Percentiles rank a stretch among this genome's conserved stretches.
Evolutionary conservation across 53 echinoderm and acorn worm genomes (phyloP).

Genomic region (Holothuria leucospilota): DNA sequence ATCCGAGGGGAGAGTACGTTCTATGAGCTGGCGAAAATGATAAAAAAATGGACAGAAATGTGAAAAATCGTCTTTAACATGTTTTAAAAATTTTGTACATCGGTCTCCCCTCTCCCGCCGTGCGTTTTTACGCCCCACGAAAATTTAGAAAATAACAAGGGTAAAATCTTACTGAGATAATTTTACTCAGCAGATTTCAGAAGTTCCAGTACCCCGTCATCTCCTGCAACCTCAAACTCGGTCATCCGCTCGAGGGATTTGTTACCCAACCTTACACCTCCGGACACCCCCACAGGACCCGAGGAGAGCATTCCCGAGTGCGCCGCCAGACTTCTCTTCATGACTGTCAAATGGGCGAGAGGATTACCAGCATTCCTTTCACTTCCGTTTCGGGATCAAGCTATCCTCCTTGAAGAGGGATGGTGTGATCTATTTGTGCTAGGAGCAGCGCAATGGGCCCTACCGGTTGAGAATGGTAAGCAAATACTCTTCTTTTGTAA

Average conservation of each 20-base stretch:
- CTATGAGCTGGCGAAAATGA: too few species aligned
- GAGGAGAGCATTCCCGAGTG: conserved; percentile 85
- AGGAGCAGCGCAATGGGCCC: conserved; percentile 88
- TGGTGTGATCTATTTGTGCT: conserved; percentile 93
- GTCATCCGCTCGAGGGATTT: conserved; percentile 23
- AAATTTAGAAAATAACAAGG: too few species aligned
- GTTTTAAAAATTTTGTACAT: too few species aligned
- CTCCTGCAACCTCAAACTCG: not conserved
- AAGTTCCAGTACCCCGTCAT: not conserved
- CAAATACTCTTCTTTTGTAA: too few species aligned
- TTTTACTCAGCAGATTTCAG: not conserved
- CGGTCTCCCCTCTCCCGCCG: too few species aligned
- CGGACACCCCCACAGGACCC: conserved; percentile 22
- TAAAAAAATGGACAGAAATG: too few species aligned
- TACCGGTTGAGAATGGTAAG: conserved; percentile 79
- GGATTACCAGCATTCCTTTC: conserved; percentile 91
- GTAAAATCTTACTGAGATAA: not conserved
- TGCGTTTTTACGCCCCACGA: too few species aligned
- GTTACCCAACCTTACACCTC: conserved; percentile 23
- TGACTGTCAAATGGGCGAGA: conserved; percentile 96
- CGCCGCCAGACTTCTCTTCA: conserved; percentile 96
- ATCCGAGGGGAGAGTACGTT: too few species aligned
- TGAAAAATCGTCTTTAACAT: too few species aligned
- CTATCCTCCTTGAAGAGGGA: conserved; percentile 91
- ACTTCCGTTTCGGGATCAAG: conserved; percentile 95